Percentiles rank a stretch among this genome's conserved stretches.
Evolutionary conservation across 2,797 vertebrate species (phyloP).

Genomic region (Steatocranus sp.): DNA sequence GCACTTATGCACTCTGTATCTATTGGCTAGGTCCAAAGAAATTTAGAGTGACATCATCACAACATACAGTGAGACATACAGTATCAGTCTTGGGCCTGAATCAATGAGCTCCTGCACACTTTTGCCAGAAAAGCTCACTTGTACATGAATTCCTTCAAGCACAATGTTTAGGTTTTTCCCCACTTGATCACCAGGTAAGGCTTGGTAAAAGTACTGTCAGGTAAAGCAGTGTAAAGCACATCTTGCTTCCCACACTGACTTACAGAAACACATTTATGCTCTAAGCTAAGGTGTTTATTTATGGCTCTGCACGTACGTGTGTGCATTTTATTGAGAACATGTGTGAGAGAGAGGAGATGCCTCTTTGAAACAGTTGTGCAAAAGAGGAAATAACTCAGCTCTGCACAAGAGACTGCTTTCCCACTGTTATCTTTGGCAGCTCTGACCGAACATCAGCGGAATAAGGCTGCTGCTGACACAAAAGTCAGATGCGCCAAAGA

Average conservation of each 20-base stretch:
- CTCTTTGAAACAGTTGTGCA: constrained; percentile 21
- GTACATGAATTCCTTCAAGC: not conserved
- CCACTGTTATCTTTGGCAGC: constrained; percentile 39
- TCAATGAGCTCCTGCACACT: not conserved
- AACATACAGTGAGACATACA: not conserved
- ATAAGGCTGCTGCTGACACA: constrained; percentile 29
- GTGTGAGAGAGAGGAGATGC: constrained; percentile 10
- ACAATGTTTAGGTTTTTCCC: not conserved
- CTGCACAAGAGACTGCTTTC: constrained; percentile 2
- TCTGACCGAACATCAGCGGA: not conserved
- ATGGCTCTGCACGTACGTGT: not conserved
- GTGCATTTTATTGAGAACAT: not conserved
- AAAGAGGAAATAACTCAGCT: constrained; percentile 11
- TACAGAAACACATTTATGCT: constrained; percentile 3
- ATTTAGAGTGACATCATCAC: not conserved
- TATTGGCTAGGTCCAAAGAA: not conserved
- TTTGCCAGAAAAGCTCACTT: not conserved
- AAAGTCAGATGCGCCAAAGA: constrained; percentile 29
- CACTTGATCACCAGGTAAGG: not conserved
- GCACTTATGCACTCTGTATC: not conserved
- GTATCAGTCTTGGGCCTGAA: not conserved
- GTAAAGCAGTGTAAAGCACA: not conserved
- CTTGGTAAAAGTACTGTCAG: not conserved
- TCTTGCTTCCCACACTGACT: constrained; percentile 1
- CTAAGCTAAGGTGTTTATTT: not conserved